phyloP scores from a whole-genome alignment of 2,888 invertebrate species.

The Rugalucina vietnamica region DNA sequence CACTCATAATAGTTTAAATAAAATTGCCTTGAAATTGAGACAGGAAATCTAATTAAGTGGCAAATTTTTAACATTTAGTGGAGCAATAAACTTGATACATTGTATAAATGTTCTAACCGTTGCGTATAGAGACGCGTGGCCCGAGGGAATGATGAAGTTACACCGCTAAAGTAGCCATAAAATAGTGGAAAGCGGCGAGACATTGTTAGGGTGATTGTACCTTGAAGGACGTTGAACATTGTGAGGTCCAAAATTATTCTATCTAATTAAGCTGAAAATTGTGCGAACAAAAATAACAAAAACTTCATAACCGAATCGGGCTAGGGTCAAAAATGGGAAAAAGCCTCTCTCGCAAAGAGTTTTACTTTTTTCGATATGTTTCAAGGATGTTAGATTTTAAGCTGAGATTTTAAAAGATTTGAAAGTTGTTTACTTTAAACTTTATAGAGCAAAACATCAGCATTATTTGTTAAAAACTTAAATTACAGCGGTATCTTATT shows the following conservation, averaged over 20 bases:
- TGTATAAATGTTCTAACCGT: neutral
- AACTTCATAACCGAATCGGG: too few relatives aligned
- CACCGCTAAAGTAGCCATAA: too few relatives aligned
- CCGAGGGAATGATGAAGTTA: too few relatives aligned
- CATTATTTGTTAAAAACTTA: neutral
- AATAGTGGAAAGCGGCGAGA: too few relatives aligned
- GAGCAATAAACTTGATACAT: neutral
- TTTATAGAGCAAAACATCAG: neutral
- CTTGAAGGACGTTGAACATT: neutral
- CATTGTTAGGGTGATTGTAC: neutral
- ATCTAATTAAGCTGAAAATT: conserved; percentile 6
- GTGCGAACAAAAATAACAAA: neutral
- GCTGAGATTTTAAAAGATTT: too few relatives aligned
- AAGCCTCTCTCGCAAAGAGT: too few relatives aligned
- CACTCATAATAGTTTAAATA: too few relatives aligned
- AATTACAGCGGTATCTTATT: neutral
- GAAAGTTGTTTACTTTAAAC: neutral
- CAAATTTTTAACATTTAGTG: neutral
- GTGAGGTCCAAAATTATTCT: neutral
- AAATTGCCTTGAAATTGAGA: neutral
- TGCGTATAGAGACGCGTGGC: neutral
- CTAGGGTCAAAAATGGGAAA: too few relatives aligned
- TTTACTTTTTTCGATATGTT: too few relatives aligned
- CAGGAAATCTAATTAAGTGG: neutral
- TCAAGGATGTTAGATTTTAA: too few relatives aligned